These are phyloP conservation scores for Epinotia ramella DNA, from an alignment of 2,888 invertebrate genomes.

Conservation along the genomic window DNA sequence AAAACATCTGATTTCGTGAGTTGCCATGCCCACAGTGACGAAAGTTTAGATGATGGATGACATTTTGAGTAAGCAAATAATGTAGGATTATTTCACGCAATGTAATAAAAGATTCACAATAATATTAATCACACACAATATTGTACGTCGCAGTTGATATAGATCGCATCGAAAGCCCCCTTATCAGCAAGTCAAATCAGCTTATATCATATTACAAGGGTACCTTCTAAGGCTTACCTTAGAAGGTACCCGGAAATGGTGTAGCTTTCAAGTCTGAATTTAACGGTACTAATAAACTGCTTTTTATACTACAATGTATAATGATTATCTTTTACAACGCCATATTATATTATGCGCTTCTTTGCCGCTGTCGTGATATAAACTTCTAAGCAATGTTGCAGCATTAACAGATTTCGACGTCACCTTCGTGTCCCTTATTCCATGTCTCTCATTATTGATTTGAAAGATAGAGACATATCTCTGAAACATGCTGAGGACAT, in stretches of 20 bases:
- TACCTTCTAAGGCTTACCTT: conserved; percentile 11
- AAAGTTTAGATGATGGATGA: too few species aligned
- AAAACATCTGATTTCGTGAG: too few species aligned
- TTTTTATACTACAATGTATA: neutral
- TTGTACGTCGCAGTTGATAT: conserved; percentile 12
- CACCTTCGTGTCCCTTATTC: too few species aligned
- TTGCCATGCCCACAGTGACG: too few species aligned
- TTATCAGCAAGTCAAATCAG: conserved; percentile 35
- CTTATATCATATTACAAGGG: conserved; percentile 26
- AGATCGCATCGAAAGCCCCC: conserved; percentile 21
- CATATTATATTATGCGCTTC: too few species aligned
- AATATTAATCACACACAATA: neutral
- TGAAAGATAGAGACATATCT: too few species aligned
- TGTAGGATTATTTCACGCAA: too few species aligned
- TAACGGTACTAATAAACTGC: neutral
- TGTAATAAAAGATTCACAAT: neutral
- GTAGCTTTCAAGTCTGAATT: conserved; percentile 20
- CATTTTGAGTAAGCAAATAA: too few species aligned
- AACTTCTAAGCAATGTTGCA: neutral
- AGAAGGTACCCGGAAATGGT: conserved; percentile 13
- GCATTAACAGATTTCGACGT: neutral
- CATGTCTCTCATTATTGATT: too few species aligned
- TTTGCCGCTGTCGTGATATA: too few species aligned
- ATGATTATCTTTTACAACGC: neutral
- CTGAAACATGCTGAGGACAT: too few species aligned